Evolutionary conservation across 2,797 vertebrate genomes (phyloP), one percentile per base, ranked within the genome.

Genomic region (Epinephelus coioides): DNA sequence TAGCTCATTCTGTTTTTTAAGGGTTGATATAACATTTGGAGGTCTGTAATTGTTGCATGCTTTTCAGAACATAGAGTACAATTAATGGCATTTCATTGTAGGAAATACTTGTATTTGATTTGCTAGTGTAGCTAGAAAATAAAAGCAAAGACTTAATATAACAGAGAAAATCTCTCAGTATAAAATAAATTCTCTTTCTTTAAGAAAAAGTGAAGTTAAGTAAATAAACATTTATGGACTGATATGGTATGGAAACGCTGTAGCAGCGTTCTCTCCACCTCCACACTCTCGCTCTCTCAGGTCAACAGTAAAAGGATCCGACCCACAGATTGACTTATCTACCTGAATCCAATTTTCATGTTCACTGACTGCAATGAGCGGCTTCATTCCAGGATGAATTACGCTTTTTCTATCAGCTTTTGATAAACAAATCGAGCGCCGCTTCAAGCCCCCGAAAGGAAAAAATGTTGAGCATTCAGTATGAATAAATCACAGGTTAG

Each of bases 311-410:
- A 92, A 92, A 91, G 90, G 91, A 94, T 94, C 90, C 85, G 68
- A 92, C 73, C 88, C 88, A 91, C 88, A 94, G 93, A 95, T 94
- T 95, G 92, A 95, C 92, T 95, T 95, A 95, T 95, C 93, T 95
- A 89, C 90, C 93, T 94, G 93, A 94, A 95, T 94, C 93, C 95
- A 95, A 95, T 95, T 95, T 95, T 95, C 93, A 93, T 95, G 94
- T 94, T 95, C 94, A 95, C 91, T 94, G 94, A 92, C 91, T 94
- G 91, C 92, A 93, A 91, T 93, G 93, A 94, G 93, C 81, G 63
- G 86, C 91, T 91, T 92, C 92, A 92, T 91, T 92, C 90, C 90
- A 83, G 91, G 92, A 95, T 95, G 93, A 95, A 95, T 95, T 95
- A 94, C 88, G 47, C 84, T 86, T 90, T 94, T 92, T 93, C 91